Conservation (phyloP, 2,113 vertebrate species). For the Phyllopteryx taeniolatus region DNA sequence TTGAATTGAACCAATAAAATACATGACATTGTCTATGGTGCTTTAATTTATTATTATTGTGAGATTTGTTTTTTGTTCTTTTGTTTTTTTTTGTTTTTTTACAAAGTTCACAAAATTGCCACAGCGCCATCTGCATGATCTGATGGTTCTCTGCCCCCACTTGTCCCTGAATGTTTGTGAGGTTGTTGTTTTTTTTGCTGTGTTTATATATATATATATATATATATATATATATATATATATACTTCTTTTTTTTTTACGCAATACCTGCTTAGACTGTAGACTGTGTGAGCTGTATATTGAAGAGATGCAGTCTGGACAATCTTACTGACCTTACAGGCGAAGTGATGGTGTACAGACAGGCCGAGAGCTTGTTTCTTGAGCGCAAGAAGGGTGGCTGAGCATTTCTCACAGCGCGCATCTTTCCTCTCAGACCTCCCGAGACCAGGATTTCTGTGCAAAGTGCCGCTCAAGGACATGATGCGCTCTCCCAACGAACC, state of each 20-base stretch:
- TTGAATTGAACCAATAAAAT: no score
- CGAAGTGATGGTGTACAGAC: slow-evolving; percentile 82
- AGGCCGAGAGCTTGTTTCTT: slow-evolving; percentile 89
- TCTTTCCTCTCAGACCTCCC: slow-evolving; percentile 81
- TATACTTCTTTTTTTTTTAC: background rate
- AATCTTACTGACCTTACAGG: slow-evolving; percentile 78
- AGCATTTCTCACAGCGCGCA: slow-evolving; percentile 88
- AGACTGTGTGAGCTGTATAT: no score
- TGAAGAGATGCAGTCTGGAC: background rate
- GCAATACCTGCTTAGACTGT: no score
- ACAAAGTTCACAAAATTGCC: no score
- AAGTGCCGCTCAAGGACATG: slow-evolving; percentile 77
- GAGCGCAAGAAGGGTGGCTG: slow-evolving; percentile 84
- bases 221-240: background rate
- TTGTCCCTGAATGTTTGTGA: no score
- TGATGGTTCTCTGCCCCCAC: no score
- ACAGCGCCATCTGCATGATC: no score
- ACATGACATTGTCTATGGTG: no score
- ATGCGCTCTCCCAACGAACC: slow-evolving; percentile 81
- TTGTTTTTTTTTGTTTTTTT: no score
- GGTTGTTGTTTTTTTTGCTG: background rate
- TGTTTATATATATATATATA: background rate
- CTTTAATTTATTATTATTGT: no score
- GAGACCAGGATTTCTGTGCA: slow-evolving; percentile 67
- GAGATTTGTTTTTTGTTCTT: no score